phyloP scores from a whole-genome alignment of 2,113 vertebrate genomes.

The Chinchilla lanigera region DNA sequence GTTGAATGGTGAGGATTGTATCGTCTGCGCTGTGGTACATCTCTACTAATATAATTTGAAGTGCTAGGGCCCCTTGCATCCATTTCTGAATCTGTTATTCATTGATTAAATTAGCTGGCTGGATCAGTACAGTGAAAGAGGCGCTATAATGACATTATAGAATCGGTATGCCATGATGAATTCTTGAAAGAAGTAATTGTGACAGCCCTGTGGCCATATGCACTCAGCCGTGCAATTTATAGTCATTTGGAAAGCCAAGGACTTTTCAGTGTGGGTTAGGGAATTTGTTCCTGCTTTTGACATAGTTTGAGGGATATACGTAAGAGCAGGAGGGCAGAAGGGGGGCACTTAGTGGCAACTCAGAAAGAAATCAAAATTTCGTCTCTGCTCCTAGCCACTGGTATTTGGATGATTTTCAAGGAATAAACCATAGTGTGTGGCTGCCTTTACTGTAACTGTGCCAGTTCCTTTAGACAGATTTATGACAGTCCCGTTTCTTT shows the following conservation, averaged over 20 bases:
- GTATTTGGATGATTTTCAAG: constrained; percentile 85
- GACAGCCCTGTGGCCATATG: constrained; percentile 95
- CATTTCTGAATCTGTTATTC: constrained; percentile 93
- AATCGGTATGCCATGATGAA: constrained; percentile 99
- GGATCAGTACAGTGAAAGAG: constrained; percentile 95
- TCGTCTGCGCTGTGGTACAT: constrained; percentile 82
- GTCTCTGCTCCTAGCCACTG: constrained; percentile 78
- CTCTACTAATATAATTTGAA: constrained; percentile 89
- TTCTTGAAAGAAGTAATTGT: constrained; percentile 96
- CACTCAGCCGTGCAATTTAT: constrained; percentile 93
- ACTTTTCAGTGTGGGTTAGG: constrained; percentile 94
- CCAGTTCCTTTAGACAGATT: constrained; percentile 85
- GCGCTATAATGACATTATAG: constrained; percentile 97
- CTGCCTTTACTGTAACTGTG: constrained; percentile 81
- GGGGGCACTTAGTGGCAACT: constrained; percentile 69
- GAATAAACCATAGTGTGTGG: constrained; percentile 75
- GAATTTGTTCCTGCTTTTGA: constrained; percentile 88
- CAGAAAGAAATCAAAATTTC: constrained; percentile 82
- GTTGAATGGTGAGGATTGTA: constrained; percentile 78
- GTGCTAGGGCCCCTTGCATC: constrained; percentile 89
- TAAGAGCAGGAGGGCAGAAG: constrained; percentile 55
- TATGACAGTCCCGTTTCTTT: constrained; percentile 79
- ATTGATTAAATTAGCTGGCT: constrained; percentile 98
- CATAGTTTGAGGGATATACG: constrained; percentile 86
- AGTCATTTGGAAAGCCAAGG: constrained; percentile 94